These are phyloP conservation scores for Apodemia zela DNA, from an alignment of 2,888 invertebrate genomes.

Conservation along the genomic window DNA sequence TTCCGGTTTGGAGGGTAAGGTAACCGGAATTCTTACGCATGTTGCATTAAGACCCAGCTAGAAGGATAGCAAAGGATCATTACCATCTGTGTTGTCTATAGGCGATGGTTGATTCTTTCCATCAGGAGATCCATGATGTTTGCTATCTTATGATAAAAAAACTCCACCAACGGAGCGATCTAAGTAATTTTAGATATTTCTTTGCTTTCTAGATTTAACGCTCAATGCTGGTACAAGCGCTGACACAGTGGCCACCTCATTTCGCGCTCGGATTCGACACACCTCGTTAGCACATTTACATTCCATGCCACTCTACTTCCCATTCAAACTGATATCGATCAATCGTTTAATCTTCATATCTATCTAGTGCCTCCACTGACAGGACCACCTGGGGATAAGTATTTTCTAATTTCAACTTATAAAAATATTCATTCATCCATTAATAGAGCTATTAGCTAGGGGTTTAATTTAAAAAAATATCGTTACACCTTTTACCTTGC, in stretches of 20 bases:
- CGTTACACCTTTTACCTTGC: too few relatives aligned
- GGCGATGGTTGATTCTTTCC: too few relatives aligned
- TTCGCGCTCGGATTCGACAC: background rate
- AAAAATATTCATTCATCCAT: background rate
- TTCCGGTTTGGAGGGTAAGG: too few relatives aligned
- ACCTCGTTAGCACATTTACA: conserved; percentile 1
- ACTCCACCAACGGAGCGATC: too few relatives aligned
- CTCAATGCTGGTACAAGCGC: background rate
- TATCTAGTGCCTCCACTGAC: background rate
- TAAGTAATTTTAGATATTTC: background rate
- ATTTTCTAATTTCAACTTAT: background rate
- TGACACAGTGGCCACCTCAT: background rate
- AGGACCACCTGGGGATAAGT: background rate
- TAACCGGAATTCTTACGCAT: too few relatives aligned
- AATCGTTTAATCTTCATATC: background rate
- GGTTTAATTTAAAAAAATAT: too few relatives aligned
- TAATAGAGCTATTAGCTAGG: too few relatives aligned
- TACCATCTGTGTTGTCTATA: too few relatives aligned
- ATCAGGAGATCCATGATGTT: too few relatives aligned
- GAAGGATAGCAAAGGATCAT: too few relatives aligned
- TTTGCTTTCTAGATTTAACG: background rate
- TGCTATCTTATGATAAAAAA: too few relatives aligned
- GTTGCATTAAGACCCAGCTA: too few relatives aligned
- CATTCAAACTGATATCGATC: conserved; percentile 2
- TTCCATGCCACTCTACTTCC: background rate